Conservation (phyloP, 2,113 vertebrate species). For the Pavo muticus region DNA sequence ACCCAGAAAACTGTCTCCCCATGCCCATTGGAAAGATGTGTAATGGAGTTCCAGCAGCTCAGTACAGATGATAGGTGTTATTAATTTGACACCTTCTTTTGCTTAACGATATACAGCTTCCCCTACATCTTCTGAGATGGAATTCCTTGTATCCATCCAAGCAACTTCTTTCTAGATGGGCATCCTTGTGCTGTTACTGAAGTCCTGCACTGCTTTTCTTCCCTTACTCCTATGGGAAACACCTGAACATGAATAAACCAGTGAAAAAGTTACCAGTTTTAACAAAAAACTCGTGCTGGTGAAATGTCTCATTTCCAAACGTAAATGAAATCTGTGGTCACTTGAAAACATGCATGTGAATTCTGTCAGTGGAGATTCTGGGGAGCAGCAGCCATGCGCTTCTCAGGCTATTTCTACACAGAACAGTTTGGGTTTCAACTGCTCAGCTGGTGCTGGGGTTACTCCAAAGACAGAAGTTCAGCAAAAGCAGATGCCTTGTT, state of each 20-base stretch:
- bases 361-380: not conserved
- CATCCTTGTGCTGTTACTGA: not conserved
- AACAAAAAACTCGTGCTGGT: not conserved
- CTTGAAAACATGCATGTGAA: not conserved
- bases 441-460: not conserved
- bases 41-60: not conserved
- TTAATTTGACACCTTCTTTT: not conserved
- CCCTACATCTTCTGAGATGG: not conserved
- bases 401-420: not conserved
- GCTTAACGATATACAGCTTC: not conserved
- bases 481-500: not conserved
- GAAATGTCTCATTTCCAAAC: not conserved
- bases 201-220: not conserved
- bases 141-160: not conserved
- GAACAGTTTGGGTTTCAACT: not conserved
- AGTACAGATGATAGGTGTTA: fast-evolving
- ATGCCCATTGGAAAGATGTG: not conserved
- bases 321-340: not conserved
- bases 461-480: not conserved
- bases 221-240: not conserved
- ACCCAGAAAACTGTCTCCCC: not conserved
- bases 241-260: not conserved
- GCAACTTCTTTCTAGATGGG: not conserved
- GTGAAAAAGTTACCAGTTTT: not conserved
- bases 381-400: not conserved